Conservation (phyloP, 2,797 vertebrate genomes). For the Limosa lapponica region DNA sequence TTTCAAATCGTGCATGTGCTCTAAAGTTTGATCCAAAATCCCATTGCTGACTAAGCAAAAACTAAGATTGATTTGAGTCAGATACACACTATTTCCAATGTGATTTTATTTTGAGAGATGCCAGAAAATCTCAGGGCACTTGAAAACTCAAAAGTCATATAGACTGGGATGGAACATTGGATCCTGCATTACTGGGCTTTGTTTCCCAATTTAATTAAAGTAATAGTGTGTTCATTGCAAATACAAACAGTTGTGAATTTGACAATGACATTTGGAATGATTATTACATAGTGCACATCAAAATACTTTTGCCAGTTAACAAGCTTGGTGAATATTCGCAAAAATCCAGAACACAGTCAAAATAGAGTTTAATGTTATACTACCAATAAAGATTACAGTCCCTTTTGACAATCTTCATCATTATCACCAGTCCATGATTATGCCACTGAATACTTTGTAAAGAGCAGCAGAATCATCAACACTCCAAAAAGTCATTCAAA, state of each 20-base stretch:
- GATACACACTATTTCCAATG: neutral
- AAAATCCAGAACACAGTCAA: neutral
- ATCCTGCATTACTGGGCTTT: neutral
- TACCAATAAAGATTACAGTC: neutral
- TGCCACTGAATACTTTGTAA: neutral
- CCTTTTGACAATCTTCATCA: neutral
- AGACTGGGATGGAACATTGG: neutral
- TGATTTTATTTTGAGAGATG: neutral
- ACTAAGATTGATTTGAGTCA: neutral
- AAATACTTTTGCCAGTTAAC: neutral
- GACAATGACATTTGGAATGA: neutral
- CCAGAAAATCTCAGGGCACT: neutral
- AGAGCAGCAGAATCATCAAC: neutral
- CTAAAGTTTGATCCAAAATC: conserved; percentile 6
- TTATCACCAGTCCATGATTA: neutral
- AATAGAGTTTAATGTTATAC: neutral
- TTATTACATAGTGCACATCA: neutral
- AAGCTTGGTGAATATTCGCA: neutral
- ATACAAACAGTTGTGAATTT: neutral
- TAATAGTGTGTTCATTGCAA: neutral
- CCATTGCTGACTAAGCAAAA: conserved; percentile 11
- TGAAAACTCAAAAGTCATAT: neutral
- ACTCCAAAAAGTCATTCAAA: neutral
- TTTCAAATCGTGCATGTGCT: neutral
- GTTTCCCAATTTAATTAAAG: neutral